phyloP scores from a whole-genome alignment of 2,113 vertebrate genomes.

The Paracyprichromis sp. region DNA sequence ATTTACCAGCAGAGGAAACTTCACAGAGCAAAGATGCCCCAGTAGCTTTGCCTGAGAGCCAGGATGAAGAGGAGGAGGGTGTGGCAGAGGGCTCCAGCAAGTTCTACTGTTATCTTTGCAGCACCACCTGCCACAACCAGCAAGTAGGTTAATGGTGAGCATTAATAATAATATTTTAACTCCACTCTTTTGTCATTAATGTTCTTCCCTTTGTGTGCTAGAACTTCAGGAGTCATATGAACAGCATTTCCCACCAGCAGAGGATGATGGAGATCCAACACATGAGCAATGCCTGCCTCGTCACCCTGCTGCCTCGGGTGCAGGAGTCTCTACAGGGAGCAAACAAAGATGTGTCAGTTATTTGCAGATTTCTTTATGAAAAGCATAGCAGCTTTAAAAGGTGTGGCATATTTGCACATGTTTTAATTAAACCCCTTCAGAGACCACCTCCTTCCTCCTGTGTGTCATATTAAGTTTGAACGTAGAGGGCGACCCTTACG shows the following conservation, averaged over 20 bases:
- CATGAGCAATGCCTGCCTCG: constrained; percentile 87
- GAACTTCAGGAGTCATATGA: constrained; percentile 92
- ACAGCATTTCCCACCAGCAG: constrained; percentile 85
- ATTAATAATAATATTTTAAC: not conserved
- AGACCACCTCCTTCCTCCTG: not conserved
- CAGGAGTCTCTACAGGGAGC: constrained; percentile 77
- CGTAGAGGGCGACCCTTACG: not conserved
- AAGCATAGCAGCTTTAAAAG: not conserved
- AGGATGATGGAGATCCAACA: constrained; percentile 90
- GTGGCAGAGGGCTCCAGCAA: constrained; percentile 67
- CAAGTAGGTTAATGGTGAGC: constrained; percentile 70
- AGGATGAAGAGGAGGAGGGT: constrained; percentile 42
- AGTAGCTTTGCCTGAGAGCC: not conserved
- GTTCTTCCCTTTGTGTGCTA: constrained; percentile 24
- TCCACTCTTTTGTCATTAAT: not conserved
- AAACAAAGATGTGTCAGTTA: constrained; percentile 73
- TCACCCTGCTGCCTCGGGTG: constrained; percentile 84
- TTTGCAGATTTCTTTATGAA: not conserved
- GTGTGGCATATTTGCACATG: not conserved
- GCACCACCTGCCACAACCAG: constrained; percentile 85
- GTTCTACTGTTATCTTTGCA: constrained; percentile 95
- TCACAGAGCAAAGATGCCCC: not conserved
- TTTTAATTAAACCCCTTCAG: not conserved
- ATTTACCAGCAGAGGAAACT: constrained; percentile 4
- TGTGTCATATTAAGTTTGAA: not conserved